Percentiles rank a stretch among this genome's conserved stretches.
These are phyloP conservation scores for Amorpha juglandis DNA, from an alignment of 2,888 invertebrate species.

Conservation along the genomic window DNA sequence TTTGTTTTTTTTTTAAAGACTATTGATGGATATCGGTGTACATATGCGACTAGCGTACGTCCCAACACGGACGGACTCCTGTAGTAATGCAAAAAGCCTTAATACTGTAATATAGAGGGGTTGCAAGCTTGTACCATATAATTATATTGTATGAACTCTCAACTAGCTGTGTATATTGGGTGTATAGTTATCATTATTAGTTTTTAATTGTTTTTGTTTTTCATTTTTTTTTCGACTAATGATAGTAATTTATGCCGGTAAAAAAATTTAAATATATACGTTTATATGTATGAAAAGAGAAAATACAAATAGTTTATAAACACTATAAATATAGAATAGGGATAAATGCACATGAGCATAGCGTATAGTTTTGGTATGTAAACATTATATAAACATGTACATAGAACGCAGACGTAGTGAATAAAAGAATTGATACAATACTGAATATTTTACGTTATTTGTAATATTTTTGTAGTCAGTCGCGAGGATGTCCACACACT, in stretches of 20 bases:
- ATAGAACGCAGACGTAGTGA: slow-evolving; percentile 77
- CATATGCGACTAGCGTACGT: slow-evolving; percentile 48
- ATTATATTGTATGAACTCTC: slow-evolving; percentile 68
- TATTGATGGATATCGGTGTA: slow-evolving; percentile 47
- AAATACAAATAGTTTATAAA: slow-evolving; percentile 80
- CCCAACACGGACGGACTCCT: slow-evolving; percentile 53
- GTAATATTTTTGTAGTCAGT: slow-evolving; percentile 72
- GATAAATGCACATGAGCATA: slow-evolving; percentile 73
- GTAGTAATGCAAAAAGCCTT: slow-evolving; percentile 74
- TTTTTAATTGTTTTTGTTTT: slow-evolving; percentile 64
- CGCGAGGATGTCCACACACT: slow-evolving; percentile 40
- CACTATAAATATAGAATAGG: slow-evolving; percentile 82
- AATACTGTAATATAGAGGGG: slow-evolving; percentile 70
- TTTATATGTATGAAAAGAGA: slow-evolving; percentile 74
- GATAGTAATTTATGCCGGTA: slow-evolving; percentile 82
- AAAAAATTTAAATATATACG: slow-evolving; percentile 73
- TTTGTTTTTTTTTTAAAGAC: slow-evolving; percentile 52
- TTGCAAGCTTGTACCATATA: slow-evolving; percentile 78
- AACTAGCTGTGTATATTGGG: slow-evolving; percentile 81
- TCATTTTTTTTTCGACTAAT: slow-evolving; percentile 76
- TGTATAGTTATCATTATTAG: slow-evolving; percentile 79
- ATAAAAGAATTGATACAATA: slow-evolving; percentile 80
- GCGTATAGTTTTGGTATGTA: slow-evolving; percentile 82
- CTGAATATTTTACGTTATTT: slow-evolving; percentile 74
- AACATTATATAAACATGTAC: slow-evolving; percentile 79